Percentiles rank a stretch among this genome's conserved stretches.
Evolutionary conservation across 2,113 vertebrate species (phyloP).

Genomic region (Prietella phreatophila): DNA sequence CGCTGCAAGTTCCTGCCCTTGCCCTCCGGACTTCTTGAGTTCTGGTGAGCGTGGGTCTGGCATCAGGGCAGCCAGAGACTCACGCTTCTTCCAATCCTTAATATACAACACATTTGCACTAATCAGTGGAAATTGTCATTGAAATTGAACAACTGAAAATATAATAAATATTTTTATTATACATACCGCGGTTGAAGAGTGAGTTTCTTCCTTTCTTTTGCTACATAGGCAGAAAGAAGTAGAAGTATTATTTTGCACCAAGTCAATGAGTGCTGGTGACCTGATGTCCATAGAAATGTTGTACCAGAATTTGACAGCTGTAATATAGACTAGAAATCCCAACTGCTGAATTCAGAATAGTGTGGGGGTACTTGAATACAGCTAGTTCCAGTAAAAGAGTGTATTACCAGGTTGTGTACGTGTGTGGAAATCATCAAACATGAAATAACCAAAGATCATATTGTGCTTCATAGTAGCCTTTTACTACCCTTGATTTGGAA

Average conservation of each 20-base stretch:
- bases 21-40: constrained; percentile 52
- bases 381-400: not conserved
- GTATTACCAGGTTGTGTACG: not conserved
- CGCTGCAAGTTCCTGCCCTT: constrained; percentile 50
- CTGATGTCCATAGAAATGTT: not conserved
- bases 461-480: not conserved
- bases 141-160: not conserved
- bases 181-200: constrained; percentile 44
- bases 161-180: not conserved
- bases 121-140: not conserved
- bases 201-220: constrained; percentile 31
- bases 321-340: not conserved
- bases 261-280: not conserved
- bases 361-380: not conserved
- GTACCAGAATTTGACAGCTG: not conserved
- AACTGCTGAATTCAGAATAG: constrained; percentile 1
- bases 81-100: constrained; percentile 49
- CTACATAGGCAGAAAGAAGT: constrained; percentile 36
- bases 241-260: constrained; percentile 34
- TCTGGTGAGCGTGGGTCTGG: constrained; percentile 63
- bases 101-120: constrained; percentile 8
- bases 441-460: constrained; percentile 11
- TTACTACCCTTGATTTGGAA: not conserved
- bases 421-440: constrained; percentile 1
- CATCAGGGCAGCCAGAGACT: constrained; percentile 65